Conservation (phyloP, 2,797 vertebrate species). For the Bryconaethiops microstoma region DNA sequence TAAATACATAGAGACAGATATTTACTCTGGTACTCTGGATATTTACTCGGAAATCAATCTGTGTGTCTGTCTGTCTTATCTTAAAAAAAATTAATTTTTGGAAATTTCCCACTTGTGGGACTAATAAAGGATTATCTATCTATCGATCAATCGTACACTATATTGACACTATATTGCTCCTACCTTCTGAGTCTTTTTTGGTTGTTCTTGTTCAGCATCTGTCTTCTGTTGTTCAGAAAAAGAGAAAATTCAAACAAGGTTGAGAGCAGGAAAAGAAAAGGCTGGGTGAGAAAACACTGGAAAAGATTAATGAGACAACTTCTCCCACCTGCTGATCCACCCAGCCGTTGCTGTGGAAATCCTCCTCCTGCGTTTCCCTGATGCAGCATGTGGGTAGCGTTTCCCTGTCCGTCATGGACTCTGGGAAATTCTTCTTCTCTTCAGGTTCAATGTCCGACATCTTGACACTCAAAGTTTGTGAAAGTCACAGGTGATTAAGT, state of each 20-base stretch:
- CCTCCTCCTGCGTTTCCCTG: constrained; percentile 28
- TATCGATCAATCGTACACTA: no score
- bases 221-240: constrained; percentile 73
- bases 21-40: no score
- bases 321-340: constrained; percentile 18
- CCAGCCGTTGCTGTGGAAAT: constrained; percentile 10
- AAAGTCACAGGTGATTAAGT: constrained; percentile 25
- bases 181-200: constrained; percentile 92
- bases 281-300: constrained; percentile 52
- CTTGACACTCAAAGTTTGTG: constrained; percentile 35
- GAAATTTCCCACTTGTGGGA: no score
- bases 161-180: constrained; percentile 32
- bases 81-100: no score
- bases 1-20: no score
- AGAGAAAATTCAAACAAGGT: constrained; percentile 41
- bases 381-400: constrained; percentile 25
- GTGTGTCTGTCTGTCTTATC: no score
- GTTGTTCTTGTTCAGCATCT: constrained; percentile 82
- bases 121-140: no score
- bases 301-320: constrained; percentile 3
- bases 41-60: no score
- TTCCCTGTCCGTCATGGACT: background rate
- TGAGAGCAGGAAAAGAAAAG: constrained; percentile 48
- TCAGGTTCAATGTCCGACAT: constrained; percentile 47
- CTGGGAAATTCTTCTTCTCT: constrained; percentile 28